Percentiles rank a stretch among this genome's conserved stretches.
These are phyloP conservation scores for Calliphora vicina DNA, from an alignment of 1,140 invertebrate genomes.

Conservation along the genomic window DNA sequence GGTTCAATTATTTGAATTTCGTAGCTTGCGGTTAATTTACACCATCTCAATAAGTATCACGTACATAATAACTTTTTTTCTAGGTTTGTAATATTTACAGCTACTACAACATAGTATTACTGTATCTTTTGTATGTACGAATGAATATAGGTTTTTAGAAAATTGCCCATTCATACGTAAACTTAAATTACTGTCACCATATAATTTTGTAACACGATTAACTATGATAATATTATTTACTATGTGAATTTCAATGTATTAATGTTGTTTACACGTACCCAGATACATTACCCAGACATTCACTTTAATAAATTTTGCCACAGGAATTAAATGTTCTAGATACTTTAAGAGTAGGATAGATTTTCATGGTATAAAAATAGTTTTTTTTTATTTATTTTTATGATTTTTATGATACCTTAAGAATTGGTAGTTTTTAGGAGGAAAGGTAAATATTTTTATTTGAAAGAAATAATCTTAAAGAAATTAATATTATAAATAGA, in stretches of 20 bases:
- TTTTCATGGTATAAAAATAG: no score
- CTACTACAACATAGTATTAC: no score
- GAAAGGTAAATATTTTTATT: no score
- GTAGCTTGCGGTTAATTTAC: neutral
- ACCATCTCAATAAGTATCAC: neutral
- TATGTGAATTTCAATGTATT: neutral
- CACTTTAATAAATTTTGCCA: no score
- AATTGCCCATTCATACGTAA: constrained; percentile 9
- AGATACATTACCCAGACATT: neutral
- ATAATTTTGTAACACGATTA: constrained; percentile 14
- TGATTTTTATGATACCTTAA: no score
- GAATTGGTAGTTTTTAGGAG: no score
- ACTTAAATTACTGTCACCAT: constrained; percentile 16
- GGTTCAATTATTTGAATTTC: neutral
- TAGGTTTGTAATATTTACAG: no score
- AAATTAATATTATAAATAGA: no score
- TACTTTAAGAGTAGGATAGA: no score
- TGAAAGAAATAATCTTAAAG: no score
- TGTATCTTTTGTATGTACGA: neutral
- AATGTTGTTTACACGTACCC: neutral
- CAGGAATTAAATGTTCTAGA: no score
- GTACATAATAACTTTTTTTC: neutral
- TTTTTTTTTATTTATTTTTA: no score
- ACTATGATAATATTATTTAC: neutral
- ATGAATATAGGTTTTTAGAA: neutral